Conservation (phyloP, 2,888 invertebrate species). For the Apodemia hepburni region DNA sequence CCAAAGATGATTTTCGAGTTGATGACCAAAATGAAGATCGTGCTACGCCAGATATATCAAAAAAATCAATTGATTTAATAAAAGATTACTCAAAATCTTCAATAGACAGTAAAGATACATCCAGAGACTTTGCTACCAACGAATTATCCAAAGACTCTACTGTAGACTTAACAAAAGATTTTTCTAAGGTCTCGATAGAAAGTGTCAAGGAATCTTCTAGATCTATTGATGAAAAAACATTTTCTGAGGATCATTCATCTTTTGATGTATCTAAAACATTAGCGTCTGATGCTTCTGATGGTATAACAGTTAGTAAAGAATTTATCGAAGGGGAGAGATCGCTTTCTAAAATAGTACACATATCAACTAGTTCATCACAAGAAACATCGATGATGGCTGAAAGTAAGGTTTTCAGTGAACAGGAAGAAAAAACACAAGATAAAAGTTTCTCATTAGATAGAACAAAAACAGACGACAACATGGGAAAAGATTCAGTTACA, state of each 20-base stretch:
- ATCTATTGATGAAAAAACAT: constrained; percentile 71
- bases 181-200: constrained; percentile 69
- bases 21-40: constrained; percentile 63
- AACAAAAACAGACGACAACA: constrained; percentile 46
- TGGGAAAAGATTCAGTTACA: constrained; percentile 41
- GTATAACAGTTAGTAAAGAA: constrained; percentile 60
- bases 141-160: constrained; percentile 75
- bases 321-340: constrained; percentile 65
- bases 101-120: constrained; percentile 73
- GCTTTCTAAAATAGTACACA: constrained; percentile 49
- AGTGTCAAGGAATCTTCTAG: constrained; percentile 70
- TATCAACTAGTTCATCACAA: constrained; percentile 63
- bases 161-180: constrained; percentile 66
- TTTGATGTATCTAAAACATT: constrained; percentile 70
- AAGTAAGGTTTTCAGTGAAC: constrained; percentile 63
- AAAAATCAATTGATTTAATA: constrained; percentile 68
- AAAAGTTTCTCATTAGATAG: constrained; percentile 37
- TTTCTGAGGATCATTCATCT: constrained; percentile 74
- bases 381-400: constrained; percentile 66
- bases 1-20: constrained; percentile 59
- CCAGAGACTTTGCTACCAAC: constrained; percentile 72
- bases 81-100: constrained; percentile 75
- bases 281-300: constrained; percentile 71
- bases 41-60: constrained; percentile 69
- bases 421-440: constrained; percentile 50